Base-by-base conservation (phyloP, 2,797 vertebrate genomes). In the Artibeus lituratus region DNA sequence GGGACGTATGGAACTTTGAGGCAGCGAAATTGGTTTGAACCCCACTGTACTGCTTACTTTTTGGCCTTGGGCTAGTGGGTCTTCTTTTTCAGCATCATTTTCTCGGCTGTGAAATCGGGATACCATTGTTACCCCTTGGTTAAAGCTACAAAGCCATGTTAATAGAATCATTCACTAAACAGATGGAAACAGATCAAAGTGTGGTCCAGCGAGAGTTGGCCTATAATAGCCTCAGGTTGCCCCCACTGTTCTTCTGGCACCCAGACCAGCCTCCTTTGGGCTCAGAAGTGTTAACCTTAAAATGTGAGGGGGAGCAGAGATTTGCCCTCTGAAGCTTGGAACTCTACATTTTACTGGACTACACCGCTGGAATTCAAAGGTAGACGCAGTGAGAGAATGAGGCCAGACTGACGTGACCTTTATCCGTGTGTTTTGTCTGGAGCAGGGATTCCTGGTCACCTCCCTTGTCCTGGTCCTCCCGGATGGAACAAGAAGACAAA, bases 401-500 rank as follows among this genome's bases (percentile, higher is more conserved):
- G 16, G 83, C 80, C 49, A 49, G n/a, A 57, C 62, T 90, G 51
- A 84, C 15, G 0, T 80, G 93, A 84, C 80, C 57, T 94, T 80
- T 67, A 69, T 92, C 76, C 96, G 37, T 95, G 24, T 91, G 88
- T 96, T 96, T 92, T 96, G 53, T 91, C 86, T 82, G 80, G 67
- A 92, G 76, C 95, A 97, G 97, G 93, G 51, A 57, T 84, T 72
- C 80, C n/a, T 2, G 44, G 69, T 74, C 32, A 65, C n/a, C 10
- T 26, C 83, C 90, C 65, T 76, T 35, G n/a, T 32, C 59, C 69
- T 51, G 65, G 65, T 78, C 80, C 96, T 96, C 72, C 90, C 7
- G 83, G 92, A 97, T 98, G 97, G 97, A 97, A 91, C 85, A 74
- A 93, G 96, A 94, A 90, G 86, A 91, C 32, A 82, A 90, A 1